Evolutionary conservation across 2,888 invertebrate genomes (phyloP), one percentile per base, ranked within the genome.

Genomic region (Antheraea yamamai): DNA sequence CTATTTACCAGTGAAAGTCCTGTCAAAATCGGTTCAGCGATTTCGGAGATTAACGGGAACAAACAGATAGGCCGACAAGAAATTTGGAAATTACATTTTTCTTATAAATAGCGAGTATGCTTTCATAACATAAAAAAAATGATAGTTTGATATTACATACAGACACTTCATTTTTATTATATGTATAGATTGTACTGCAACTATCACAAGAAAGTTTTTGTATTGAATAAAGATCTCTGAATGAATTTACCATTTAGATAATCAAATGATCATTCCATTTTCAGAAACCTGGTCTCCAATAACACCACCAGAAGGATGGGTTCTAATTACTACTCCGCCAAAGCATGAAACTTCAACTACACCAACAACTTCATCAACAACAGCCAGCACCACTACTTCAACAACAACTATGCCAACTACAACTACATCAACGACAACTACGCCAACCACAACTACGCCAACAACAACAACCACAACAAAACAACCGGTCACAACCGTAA

Each of bases 291-390:
- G 96, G 96, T 95, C 95, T 23, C 96, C 96, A 8, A 95, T 96
- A 73, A 96, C 96, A 2, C 96, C 96, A 10, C 96, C 96, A 14
- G 96, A 96, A 81, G 96, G 96, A 16, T 97, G 97, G 97, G 95
- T 97, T 16, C 89, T 96, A 74, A 87, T 95, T 77, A 90, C 91
- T 14, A 86, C 92, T 52, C 86, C 90, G 77, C 91, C 91, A 73
- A 93, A 89, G 84, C 87, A 88, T 73, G 93, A 92, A 86, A 81
- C 87, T 0, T 78, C 88, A 75, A 55, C 77, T 83, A 68, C 79
- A 73, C 78, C 82, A 73, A 81, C 82, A 58, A 75, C 76, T 2
- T 79, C 85, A n/a, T 79, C 84, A 72, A 79, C 85, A 84, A 79
- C 83, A n/a, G 79, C 77, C 66, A 76, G 84, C 6, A 76, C 74